Evolutionary conservation across 2,888 invertebrate species (phyloP).

Genomic region (Sisyra nigra): DNA sequence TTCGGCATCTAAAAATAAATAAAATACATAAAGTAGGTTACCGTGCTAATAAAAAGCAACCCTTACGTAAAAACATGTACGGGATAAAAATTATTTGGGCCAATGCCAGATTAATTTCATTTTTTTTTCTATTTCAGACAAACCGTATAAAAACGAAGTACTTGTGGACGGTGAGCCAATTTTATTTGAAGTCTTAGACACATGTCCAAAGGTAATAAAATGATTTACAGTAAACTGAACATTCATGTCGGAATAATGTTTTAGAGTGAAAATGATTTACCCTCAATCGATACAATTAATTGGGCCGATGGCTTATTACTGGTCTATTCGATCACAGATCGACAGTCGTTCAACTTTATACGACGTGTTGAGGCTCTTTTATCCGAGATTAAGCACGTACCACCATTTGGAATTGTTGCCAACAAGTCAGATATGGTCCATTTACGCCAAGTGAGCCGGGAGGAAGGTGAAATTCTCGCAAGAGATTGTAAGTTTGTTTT

Average conservation of each 20-base stretch:
- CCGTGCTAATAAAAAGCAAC: too few species aligned
- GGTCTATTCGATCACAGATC: slow-evolving; percentile 82
- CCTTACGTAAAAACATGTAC: too few species aligned
- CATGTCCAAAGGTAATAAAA: slow-evolving; percentile 59
- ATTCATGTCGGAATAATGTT: slow-evolving; percentile 12
- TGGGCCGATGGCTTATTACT: slow-evolving; percentile 85
- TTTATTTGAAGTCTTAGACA: slow-evolving; percentile 80
- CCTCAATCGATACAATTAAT: slow-evolving; percentile 50
- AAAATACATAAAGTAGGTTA: too few species aligned
- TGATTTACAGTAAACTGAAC: neutral
- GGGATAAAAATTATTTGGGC: too few species aligned
- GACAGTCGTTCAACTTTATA: slow-evolving; percentile 69
- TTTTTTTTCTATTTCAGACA: slow-evolving; percentile 44
- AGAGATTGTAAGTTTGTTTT: neutral
- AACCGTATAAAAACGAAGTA: slow-evolving; percentile 79
- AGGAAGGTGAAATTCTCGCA: slow-evolving; percentile 62
- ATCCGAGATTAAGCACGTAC: slow-evolving; percentile 47
- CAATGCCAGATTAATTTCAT: neutral
- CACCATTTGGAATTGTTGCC: slow-evolving; percentile 71
- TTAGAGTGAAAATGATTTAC: slow-evolving; percentile 56
- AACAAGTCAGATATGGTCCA: slow-evolving; percentile 88
- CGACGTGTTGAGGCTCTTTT: slow-evolving; percentile 47
- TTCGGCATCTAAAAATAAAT: too few species aligned
- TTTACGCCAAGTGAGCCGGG: slow-evolving; percentile 69
- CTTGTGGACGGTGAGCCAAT: slow-evolving; percentile 78